Evolutionary conservation across 2,113 vertebrate genomes (phyloP).

Genomic region (Thamnaconus septentrionalis): DNA sequence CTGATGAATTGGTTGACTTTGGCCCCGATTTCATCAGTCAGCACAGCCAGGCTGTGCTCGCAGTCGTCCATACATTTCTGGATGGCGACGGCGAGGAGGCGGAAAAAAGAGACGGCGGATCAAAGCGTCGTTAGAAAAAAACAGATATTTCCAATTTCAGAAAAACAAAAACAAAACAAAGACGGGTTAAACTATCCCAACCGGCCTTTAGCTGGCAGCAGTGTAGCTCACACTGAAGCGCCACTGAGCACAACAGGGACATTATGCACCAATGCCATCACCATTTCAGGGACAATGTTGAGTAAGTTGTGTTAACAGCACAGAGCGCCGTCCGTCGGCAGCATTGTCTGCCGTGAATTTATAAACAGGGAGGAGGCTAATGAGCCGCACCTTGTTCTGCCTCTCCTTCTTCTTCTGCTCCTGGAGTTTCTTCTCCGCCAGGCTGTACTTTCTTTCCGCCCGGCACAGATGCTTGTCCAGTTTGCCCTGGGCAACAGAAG

Average conservation of each 20-base stretch:
- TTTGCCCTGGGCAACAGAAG: conserved; percentile 32
- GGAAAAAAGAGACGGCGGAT: too few species aligned
- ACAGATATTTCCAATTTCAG: too few species aligned
- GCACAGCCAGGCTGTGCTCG: conserved; percentile 43
- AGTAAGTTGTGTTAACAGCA: too few species aligned
- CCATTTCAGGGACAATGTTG: too few species aligned
- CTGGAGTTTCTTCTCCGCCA: conserved; percentile 61
- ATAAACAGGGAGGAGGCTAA: neutral
- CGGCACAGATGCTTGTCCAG: conserved; percentile 64
- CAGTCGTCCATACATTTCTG: conserved; percentile 66
- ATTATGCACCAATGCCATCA: too few species aligned
- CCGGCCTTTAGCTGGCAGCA: too few species aligned
- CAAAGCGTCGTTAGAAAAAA: neutral
- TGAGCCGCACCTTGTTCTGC: conserved; percentile 60
- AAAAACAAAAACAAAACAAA: too few species aligned
- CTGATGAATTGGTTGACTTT: conserved; percentile 52
- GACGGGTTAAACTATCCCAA: too few species aligned
- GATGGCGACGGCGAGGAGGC: neutral
- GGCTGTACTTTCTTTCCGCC: conserved; percentile 55
- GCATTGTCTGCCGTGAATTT: too few species aligned
- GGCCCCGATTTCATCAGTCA: conserved; percentile 52
- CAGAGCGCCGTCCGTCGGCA: too few species aligned
- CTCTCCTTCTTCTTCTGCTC: conserved; percentile 71
- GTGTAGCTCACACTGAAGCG: too few species aligned
- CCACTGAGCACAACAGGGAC: too few species aligned